Evolutionary conservation across 2,113 vertebrate genomes (phyloP), one percentile per base, ranked within the genome.

Genomic region (Leuciscus idus): DNA sequence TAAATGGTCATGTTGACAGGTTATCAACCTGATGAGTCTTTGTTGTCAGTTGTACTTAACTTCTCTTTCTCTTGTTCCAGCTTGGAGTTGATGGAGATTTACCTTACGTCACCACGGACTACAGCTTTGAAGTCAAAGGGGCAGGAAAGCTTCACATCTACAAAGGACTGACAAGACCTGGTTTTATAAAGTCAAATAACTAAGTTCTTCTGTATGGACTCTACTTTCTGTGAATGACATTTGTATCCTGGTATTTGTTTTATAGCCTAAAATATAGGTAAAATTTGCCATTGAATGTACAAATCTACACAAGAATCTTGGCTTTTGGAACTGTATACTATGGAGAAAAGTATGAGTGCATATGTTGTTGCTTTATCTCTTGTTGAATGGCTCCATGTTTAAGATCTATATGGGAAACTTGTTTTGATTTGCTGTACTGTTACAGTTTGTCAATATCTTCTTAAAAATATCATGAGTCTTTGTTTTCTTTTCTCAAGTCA

Each of bases 21-120:
- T 66, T 66, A 66, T 66, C 15, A 33, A 33, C 13, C 13, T 19
- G 30, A 68, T 33, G 30, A 30, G 30, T 70, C 17, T 70, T 33
- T 0, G 1, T 33, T 1, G 26, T 13, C 55, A 21, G 55, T 57
- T 57, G 55, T 57, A 57, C 55, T 57, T 57, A 8, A 57, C 55
- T 7, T 21, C 55, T 57, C 55, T 61, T 78, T 84, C 81, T 30
- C 75, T 6, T 68, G 17, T 94, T 93, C 10, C 93, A 99, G 97
- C 80, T 86, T 3, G 96, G 94, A 70, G 85, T 92, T 0, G 94
- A 96, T 21, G 96, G 95, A 1, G 97, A 96, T 9, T 91, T 93
- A n/a, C 97, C 98, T 0, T 99, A 98, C 0, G 80, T 98, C 81
- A 99, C 98, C 0, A 93, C 95, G 0, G 95, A 98, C 84, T 99